Base-by-base conservation (phyloP, 2,888 invertebrate species). In the Lampropteryx suffumata region DNA sequence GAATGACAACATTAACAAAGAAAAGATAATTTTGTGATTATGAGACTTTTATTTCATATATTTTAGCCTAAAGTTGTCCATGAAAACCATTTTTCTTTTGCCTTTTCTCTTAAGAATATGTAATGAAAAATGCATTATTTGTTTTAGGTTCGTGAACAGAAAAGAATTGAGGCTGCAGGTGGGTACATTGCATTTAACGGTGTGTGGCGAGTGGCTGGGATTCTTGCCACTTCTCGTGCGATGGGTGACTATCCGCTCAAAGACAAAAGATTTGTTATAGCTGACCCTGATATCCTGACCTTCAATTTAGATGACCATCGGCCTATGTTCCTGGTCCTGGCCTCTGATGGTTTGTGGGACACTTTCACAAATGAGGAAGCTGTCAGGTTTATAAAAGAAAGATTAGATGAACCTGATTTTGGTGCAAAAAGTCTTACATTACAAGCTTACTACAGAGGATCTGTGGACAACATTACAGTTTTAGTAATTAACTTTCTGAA, bases 301-400 rank as follows among this genome's bases (percentile, higher is more conserved):
- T 98, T 98, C 76, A 96, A 98, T 82, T 89, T 98, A 50, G 92
- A 92, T 50, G 96, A 97, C 81, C 95, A 96, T 72, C 94, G 94
- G 72, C 97, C 98, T 0, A 93, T 94, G 90, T 99, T 99, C 83
- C 85, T 98, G 64, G 94, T 99, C 55, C 91, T 99, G 50, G 99
- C 98, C 9, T 96, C 98, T 0, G 99, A 99, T 90, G 99, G 99
- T 1, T 91, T 99, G 26, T 99, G 98, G 98, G 99, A 99, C 79
- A 97, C 97, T 12, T 98, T 98, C 79, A 92, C 95, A 33, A 98
- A 98, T 82, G 98, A 98, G 78, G 98, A 98, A 82, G 98, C 98
- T 17, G 94, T 98, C 9, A 94, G 94, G 64, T 98, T 95, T 79
- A 94, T 98, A 44, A 95, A 95, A 82, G 95, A 97, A 68, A 92